These are phyloP conservation scores for Drosophila nasuta DNA, from an alignment of 1,140 invertebrate genomes.

Conservation along the genomic window DNA sequence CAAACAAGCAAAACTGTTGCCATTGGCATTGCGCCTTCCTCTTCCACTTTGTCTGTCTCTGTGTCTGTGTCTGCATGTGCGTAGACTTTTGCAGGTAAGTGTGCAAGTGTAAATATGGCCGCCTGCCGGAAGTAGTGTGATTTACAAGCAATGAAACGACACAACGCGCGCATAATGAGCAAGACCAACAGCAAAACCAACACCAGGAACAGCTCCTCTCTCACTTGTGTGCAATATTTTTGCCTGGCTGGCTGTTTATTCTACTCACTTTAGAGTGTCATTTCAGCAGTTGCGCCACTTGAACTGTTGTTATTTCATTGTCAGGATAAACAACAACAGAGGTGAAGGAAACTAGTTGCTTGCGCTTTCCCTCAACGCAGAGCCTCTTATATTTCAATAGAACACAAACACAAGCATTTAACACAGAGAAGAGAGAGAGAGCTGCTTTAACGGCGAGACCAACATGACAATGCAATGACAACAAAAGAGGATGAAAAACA, in stretches of 20 bases:
- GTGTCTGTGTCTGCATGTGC: constrained; percentile 44
- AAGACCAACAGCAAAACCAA: constrained; percentile 25
- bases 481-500: not conserved
- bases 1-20: constrained; percentile 56
- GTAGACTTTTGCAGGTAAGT: constrained; percentile 33
- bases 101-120: constrained; percentile 43
- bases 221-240: not conserved
- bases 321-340: constrained; percentile 20
- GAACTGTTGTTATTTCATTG: constrained; percentile 34
- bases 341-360: constrained; percentile 38
- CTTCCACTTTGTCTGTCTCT: not conserved
- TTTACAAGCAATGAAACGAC: constrained; percentile 63
- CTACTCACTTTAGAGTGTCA: constrained; percentile 43
- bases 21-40: constrained; percentile 23
- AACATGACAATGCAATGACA: constrained; percentile 4
- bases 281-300: constrained; percentile 43
- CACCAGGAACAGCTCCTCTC: not conserved
- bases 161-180: constrained; percentile 64
- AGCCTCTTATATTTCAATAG: constrained; percentile 15
- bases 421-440: not conserved
- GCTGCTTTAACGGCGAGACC: not conserved
- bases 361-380: not conserved
- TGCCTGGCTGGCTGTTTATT: constrained; percentile 32
- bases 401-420: not conserved
- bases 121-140: constrained; percentile 73